Evolutionary conservation across 2,888 invertebrate species (phyloP).

Genomic region (Hydriomena furcata): DNA sequence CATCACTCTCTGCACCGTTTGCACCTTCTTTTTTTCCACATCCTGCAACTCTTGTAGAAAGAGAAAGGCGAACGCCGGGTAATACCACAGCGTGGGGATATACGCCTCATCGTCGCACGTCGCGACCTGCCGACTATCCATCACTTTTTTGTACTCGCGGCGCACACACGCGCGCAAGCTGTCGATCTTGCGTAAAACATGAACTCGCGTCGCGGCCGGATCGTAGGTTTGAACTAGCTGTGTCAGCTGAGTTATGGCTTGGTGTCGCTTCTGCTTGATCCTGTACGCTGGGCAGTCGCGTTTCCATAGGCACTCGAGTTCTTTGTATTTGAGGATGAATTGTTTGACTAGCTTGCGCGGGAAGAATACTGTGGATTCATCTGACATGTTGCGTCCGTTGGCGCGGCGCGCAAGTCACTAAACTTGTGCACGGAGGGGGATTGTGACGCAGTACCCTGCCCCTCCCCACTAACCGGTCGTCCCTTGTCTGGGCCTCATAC

Average conservation of each 20-base stretch:
- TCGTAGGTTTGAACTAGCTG: conserved; percentile 64
- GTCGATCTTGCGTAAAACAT: conserved; percentile 71
- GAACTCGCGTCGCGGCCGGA: conserved; percentile 65
- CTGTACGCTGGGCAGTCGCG: conserved; percentile 56
- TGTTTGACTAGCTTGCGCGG: conserved; percentile 62
- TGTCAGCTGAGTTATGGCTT: conserved; percentile 64
- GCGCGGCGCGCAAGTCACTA: conserved; percentile 71
- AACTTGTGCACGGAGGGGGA: conserved; percentile 36
- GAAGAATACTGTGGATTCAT: conserved; percentile 53
- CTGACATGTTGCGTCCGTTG: conserved; percentile 29
- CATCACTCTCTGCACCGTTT: neutral
- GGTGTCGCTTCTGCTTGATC: conserved; percentile 58
- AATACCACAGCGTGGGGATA: conserved; percentile 69
- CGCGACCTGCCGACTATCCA: conserved; percentile 52
- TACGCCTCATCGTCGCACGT: conserved; percentile 53
- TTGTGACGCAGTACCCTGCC: conserved; percentile 3
- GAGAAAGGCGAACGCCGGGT: conserved; percentile 61
- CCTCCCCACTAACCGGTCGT: neutral
- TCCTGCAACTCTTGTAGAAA: conserved; percentile 41
- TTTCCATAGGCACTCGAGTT: conserved; percentile 66
- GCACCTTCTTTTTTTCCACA: conserved; percentile 38
- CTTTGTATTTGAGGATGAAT: conserved; percentile 63
- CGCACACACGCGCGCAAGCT: conserved; percentile 72
- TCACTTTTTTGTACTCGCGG: conserved; percentile 58
- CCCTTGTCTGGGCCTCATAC: neutral